Conservation (phyloP, 2,888 invertebrate genomes). For the Calameuta pallipes region DNA sequence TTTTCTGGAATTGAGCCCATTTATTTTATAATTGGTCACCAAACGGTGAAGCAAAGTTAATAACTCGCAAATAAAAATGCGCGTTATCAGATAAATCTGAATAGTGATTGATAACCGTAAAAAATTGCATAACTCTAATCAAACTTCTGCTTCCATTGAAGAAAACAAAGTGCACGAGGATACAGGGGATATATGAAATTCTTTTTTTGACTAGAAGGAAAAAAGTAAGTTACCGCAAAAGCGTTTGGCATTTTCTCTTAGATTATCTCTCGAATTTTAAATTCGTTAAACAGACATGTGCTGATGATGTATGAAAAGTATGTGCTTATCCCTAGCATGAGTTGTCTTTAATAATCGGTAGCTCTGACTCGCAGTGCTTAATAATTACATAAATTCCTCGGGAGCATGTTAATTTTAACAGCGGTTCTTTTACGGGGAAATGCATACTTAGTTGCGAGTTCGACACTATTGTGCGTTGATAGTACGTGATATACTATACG, state of each 20-base stretch:
- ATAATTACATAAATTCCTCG: neutral
- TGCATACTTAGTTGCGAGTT: conserved; percentile 11
- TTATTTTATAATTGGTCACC: conserved; percentile 11
- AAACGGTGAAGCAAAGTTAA: neutral
- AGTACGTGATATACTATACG: conserved; percentile 15
- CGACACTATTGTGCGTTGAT: conserved; percentile 11
- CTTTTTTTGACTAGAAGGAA: neutral
- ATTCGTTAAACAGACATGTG: neutral
- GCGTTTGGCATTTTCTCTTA: neutral
- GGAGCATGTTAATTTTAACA: neutral
- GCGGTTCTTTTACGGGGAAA: neutral
- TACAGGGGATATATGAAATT: neutral
- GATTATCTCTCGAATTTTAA: neutral
- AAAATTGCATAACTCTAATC: neutral
- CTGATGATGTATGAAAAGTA: neutral
- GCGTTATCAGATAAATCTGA: neutral
- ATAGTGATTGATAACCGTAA: neutral
- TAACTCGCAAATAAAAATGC: neutral
- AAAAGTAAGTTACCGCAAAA: neutral
- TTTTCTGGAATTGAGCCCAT: conserved; percentile 63
- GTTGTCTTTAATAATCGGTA: neutral
- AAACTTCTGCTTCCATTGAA: neutral
- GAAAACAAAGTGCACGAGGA: neutral
- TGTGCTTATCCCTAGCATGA: neutral
- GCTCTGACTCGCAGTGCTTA: neutral